Evolutionary conservation across 1,140 invertebrate species (phyloP).

Genomic region (Reticulitermes speratus): DNA sequence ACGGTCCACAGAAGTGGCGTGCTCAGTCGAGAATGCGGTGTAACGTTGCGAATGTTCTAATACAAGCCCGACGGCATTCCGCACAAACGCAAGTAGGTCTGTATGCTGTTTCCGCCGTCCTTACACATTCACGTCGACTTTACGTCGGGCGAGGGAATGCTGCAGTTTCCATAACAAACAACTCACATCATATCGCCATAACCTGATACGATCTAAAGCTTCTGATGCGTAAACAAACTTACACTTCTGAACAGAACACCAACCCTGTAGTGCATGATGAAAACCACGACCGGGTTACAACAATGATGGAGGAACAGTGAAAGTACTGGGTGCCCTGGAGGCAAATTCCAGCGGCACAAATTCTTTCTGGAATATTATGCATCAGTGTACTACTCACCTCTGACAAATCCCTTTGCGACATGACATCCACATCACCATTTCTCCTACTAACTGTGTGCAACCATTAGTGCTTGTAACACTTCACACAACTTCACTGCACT

Average conservation of each 20-base stretch:
- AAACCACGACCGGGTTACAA: no score
- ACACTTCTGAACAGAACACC: neutral
- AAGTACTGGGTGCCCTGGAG: neutral
- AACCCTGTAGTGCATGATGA: neutral
- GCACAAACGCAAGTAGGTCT: no score
- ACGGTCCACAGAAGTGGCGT: neutral
- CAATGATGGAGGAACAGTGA: neutral
- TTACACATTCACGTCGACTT: no score
- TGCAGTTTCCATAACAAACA: no score
- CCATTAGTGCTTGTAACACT: neutral
- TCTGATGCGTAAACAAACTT: neutral
- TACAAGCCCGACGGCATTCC: neutral
- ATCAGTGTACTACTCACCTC: neutral
- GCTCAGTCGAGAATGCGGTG: neutral
- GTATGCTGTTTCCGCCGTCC: no score
- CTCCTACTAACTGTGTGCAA: neutral
- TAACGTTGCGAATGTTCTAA: neutral
- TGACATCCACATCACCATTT: neutral
- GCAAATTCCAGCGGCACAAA: neutral
- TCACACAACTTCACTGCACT: constrained; percentile 1
- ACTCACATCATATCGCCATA: no score
- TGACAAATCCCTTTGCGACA: constrained; percentile 9
- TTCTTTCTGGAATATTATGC: neutral
- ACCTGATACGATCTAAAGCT: no score
- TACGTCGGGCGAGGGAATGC: no score